Evolutionary conservation across 2,888 invertebrate species (phyloP), one percentile per base, ranked within the genome.

Genomic region (Clostera curtula): DNA sequence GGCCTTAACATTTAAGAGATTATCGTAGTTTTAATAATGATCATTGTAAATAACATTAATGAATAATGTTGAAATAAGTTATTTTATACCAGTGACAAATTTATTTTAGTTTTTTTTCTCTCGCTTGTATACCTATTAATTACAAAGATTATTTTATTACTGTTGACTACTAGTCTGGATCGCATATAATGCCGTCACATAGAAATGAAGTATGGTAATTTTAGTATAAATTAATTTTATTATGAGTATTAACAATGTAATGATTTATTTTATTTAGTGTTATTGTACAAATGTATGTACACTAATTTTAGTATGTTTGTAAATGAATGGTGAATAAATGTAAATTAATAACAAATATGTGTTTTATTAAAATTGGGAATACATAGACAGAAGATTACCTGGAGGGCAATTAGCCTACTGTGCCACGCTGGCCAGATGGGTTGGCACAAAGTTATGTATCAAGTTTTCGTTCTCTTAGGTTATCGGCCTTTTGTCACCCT

Each of bases 281-380:
- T 62, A 58, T 63, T 79, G 79, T 80, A 79, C 76, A 79, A 75
- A 76, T 73, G 66, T 77, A 80, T 75, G 75, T 77, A 76, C 72
- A 64, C 66, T 34, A 61, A 66, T 63, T 56, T 31, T 61, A 67
- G 66, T 64, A 69, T 69, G 68, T 72, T 72, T 77, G 73, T 79
- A 77, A 77, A 77, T 77, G 59, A 61, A 77, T 72, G 67, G 73
- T 63, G 44, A 56, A 75, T 80, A 80, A 77, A 79, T 72, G 66
- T 77, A 74, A 74, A 76, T 67, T 52, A 63, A 65, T 72, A 72
- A 69, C 63, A 63, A 32, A 24, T 11, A 17, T 29, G 5, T 27
- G 11, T 13, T 33, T 27, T 29, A 28, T 36, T 29, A 23, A 16
- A 27, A 25, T 29, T 24, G 24, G 28, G 18, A 17, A 16, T 17